Evolutionary conservation across 2,888 invertebrate genomes (phyloP), one percentile per base, ranked within the genome.

Genomic region (Ferdinandea cuprea): DNA sequence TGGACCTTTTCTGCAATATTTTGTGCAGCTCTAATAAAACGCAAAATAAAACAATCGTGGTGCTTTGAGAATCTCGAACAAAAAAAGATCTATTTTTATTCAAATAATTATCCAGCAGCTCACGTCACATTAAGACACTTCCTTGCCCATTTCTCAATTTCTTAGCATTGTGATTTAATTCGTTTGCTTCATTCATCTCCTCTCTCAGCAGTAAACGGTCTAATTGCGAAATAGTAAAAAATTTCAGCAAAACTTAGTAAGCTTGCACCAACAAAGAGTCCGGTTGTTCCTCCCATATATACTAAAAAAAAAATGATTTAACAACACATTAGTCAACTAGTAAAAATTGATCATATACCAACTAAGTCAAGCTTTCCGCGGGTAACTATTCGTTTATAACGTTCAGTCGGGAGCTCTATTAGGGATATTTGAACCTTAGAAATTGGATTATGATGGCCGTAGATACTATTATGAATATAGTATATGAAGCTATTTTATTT

Each of bases 351-450:
- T 9, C 17, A 89, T 92, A 90, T 88, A 95, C 95, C 95, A 0
- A 95, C 94, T 89, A 96, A 91, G 91, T 96, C 95, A 83, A 96
- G 89, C 73, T 93, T 92, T 30, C 95, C 95, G 80, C 94, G 92
- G 0, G 95, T 94, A 4, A 96, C 94, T 87, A 94, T 95, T 77
- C 96, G 92, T 86, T 94, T 93, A 87, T 94, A 95, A 7, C 94
- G 91, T 87, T 95, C 94, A 11, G 93, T 94, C 0, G 96, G 96
- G 59, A 95, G 89, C 73, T 93, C 92, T 3, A 94, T 92, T 28
- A 96, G 88, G 7, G 92, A 92, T 54, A 96, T 92, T 85, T 94
- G 92, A 0, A 95, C 92, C 11, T 90, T 91, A 0, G 93, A 89
- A 9, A 89, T 85, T 0, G 90, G 87, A 68, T 80, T 87, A 58